Base-by-base conservation (phyloP, 1,140 invertebrate species). In the Colletes latitarsis region DNA sequence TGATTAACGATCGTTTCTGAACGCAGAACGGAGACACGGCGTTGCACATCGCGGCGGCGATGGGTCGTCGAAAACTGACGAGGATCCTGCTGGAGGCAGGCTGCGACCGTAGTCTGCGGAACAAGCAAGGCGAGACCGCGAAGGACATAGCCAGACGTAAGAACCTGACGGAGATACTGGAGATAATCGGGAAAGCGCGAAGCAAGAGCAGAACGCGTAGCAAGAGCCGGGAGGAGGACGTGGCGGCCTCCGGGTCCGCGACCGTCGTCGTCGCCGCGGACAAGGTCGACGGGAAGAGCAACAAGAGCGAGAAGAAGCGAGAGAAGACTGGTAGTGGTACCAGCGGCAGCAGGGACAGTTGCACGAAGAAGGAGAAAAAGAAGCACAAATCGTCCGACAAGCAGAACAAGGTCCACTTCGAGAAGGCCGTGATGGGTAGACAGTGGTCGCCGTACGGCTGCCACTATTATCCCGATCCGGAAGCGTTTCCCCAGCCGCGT, bases 61-160 rank as follows among this genome's bases (percentile, higher is more conserved):
- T 99, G 97, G 97, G 97, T 19, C 94, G 98, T 58, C 94, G 98
- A 55, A 99, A 99, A 93, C 94, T 99, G 67, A 98, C 98, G 3
- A 95, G 97, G 88, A 98, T 99, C 82, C 93, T 99, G 2, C 93
- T 99, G 14, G 97, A 99, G 90, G 96, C 97, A 0, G 96, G 96
- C 67, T 97, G 97, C 86, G 96, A 98, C 86, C 95, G 96, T 82
- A 93, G 94, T 9, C 92, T 98, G 8, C 95, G 95, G 71, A 99
- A 99, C 92, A 98, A 98, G 93, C 98, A 99, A 94, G 95, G 95
- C 21, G 98, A 99, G 92, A 98, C 97, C 0, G 97, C 98, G 0
- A 94, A 96, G 84, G 98, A 98, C 88, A 99, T 99, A 81, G 97
- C 98, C 0, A 93, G 95, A 9, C 94, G 98, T 52, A 99, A 99